Evolutionary conservation across 2,797 vertebrate genomes (phyloP), one percentile per base, ranked within the genome.

Genomic region (Anableps anableps): DNA sequence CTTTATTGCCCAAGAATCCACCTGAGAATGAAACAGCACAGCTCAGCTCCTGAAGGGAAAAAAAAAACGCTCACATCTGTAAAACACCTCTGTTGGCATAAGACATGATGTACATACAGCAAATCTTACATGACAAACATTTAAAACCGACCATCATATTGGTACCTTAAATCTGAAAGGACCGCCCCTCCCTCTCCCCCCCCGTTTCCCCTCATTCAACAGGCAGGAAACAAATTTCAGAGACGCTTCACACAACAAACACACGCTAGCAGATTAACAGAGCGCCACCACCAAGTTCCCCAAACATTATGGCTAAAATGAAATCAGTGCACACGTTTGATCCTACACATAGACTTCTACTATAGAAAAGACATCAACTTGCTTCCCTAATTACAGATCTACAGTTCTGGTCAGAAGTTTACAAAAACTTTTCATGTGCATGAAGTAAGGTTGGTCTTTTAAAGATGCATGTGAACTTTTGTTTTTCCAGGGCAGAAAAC

Each of bases 1-100:
- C 96, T 98, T 99, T 99, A 98, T 99, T 98, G 97, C 97, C 98
- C 97, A 97, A 80, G 76, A 97, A 95, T 97, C 97, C 97, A 97
- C 98, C 97, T 98, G 98, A 99, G 98, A 98, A 97, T 97, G 95
- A 92, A 93, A 97, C 96, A 97, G 95, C 97, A 92, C 90, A 95
- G 97, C 96, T 97, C 97, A 96, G 97, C 96, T 97, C 96, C 96
- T 96, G 96, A 95, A 96, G 34, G 90, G 92, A 85, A 92, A 41
- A 41, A 55, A 73, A 51, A 51, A 48, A 73, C 91, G 86, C 96
- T 96, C 96, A 97, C 96, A 97, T 97, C 96, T 96, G 97, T 96
- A 66, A 96, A 97, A 97, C 97, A 91, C 96, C 96, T 97, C 96
- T 96, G 97, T 97, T 97, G 96, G 97, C 96, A 86, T 92, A 91